Conservation (phyloP, 2,797 vertebrate species). For the Tapirus indicus region DNA sequence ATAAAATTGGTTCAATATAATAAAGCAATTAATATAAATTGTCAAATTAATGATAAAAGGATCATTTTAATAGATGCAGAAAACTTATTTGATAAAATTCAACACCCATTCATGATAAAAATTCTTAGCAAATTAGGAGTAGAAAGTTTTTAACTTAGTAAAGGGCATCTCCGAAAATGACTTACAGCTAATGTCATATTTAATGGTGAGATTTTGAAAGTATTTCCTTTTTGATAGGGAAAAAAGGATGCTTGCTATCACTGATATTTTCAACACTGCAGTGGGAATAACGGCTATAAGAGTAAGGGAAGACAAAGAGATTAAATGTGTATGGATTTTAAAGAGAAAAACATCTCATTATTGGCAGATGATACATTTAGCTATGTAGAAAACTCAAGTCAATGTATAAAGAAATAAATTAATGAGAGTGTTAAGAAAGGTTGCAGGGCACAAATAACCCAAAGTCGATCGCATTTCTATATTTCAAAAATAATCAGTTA, state of each 20-base stretch:
- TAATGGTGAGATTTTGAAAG: neutral
- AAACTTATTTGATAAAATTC: neutral
- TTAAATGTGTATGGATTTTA: neutral
- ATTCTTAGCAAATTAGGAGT: neutral
- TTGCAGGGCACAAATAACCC: neutral
- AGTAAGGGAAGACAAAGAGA: neutral
- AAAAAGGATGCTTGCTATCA: neutral
- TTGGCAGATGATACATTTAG: neutral
- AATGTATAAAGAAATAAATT: neutral
- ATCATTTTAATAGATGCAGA: too few relatives aligned
- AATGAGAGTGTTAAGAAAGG: neutral
- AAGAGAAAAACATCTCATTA: neutral
- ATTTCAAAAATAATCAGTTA: neutral
- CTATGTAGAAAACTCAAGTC: neutral
- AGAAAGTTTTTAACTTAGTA: neutral
- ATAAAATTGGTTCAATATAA: neutral
- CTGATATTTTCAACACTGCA: neutral
- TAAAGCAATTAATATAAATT: neutral
- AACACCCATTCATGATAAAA: neutral
- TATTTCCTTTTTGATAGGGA: neutral
- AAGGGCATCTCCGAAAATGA: neutral
- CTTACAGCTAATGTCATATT: neutral
- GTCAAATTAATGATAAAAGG: neutral
- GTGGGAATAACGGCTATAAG: neutral
- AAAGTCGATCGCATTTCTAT: neutral